Evolutionary conservation across 2,888 invertebrate species (phyloP).

Genomic region (Sericinus montela): DNA sequence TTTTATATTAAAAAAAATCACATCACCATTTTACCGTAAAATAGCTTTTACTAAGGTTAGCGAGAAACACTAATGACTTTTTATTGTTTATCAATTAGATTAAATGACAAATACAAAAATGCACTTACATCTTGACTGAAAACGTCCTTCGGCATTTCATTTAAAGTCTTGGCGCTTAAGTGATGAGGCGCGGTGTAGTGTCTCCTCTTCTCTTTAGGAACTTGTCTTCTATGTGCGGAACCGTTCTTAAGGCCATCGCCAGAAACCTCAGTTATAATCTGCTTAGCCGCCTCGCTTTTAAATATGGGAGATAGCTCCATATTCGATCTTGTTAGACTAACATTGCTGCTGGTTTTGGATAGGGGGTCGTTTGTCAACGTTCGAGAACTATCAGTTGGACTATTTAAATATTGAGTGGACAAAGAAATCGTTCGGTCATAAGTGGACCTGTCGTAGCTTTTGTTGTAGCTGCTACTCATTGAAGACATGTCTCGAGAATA

Average conservation of each 20-base stretch:
- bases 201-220: constrained; percentile 90
- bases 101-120: too few species aligned
- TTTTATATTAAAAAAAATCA: too few species aligned
- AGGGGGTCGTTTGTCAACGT: constrained; percentile 70
- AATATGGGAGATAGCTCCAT: constrained; percentile 87
- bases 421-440: constrained; percentile 60
- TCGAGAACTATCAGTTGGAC: constrained; percentile 66
- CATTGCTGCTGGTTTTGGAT: constrained; percentile 70
- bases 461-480: constrained; percentile 63
- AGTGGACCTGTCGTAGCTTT: constrained; percentile 56
- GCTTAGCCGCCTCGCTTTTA: constrained; percentile 91
- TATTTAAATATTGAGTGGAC: constrained; percentile 68
- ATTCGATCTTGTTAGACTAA: constrained; percentile 63
- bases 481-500: constrained; percentile 66
- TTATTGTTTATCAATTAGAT: too few species aligned
- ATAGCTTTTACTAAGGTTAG: too few species aligned
- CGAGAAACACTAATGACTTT: too few species aligned
- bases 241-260: constrained; percentile 73
- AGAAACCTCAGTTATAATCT: constrained; percentile 91
- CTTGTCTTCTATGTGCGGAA: constrained; percentile 81
- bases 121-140: constrained; percentile 70
- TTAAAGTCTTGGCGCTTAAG: constrained; percentile 81
- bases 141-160: constrained; percentile 72
- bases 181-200: constrained; percentile 93
- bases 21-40: too few species aligned